phyloP scores from a whole-genome alignment of 1,140 invertebrate species.

The Euschistus heros region DNA sequence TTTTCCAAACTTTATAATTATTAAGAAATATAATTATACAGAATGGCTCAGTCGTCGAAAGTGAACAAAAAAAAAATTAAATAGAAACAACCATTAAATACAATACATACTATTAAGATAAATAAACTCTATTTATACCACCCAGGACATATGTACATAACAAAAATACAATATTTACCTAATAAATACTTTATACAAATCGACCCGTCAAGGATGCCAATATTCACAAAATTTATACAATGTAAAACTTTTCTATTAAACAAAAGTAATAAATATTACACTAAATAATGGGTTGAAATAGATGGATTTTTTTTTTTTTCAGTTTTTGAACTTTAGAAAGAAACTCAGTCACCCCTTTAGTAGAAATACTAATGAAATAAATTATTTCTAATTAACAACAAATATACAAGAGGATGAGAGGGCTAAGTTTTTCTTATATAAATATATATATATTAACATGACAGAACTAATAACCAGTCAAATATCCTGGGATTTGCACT shows the following conservation, averaged over 20 bases:
- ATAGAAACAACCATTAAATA: slow-evolving; percentile 21
- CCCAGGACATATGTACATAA: slow-evolving; percentile 13
- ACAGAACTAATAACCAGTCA: neutral
- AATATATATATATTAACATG: slow-evolving; percentile 1
- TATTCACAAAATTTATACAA: slow-evolving; percentile 15
- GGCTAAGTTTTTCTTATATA: slow-evolving; percentile 10
- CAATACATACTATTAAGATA: slow-evolving; percentile 17
- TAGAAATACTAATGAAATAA: neutral
- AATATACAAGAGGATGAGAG: neutral
- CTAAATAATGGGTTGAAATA: neutral
- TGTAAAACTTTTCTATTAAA: neutral
- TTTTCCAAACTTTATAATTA: slow-evolving; percentile 27
- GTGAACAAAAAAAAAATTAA: slow-evolving; percentile 19
- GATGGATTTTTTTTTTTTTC: neutral
- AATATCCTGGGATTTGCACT: slow-evolving; percentile 8
- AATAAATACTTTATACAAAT: slow-evolving; percentile 14
- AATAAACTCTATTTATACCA: slow-evolving; percentile 16
- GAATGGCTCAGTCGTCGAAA: slow-evolving; percentile 26
- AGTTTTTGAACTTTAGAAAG: neutral
- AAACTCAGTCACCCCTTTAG: slow-evolving; percentile 6
- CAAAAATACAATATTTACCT: slow-evolving; percentile 11
- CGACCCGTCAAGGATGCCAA: slow-evolving; percentile 3
- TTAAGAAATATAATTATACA: slow-evolving; percentile 26
- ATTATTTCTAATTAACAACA: slow-evolving; percentile 4
- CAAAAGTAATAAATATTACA: slow-evolving; percentile 1